phyloP scores from a whole-genome alignment of 2,113 vertebrate species.

The Carollia perspicillata region DNA sequence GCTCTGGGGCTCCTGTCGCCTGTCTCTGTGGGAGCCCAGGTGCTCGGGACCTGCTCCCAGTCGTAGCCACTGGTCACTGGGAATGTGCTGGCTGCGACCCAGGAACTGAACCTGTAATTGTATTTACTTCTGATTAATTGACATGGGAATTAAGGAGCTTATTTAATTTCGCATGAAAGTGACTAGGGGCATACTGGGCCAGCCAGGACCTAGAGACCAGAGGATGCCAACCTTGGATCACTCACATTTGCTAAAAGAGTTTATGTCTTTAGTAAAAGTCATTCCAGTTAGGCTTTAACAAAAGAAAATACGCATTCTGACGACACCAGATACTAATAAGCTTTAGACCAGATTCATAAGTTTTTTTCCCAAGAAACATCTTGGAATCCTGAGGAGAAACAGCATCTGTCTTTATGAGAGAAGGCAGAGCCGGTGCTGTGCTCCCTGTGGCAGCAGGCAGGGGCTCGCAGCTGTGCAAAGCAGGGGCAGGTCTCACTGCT shows the following conservation, averaged over 20 bases:
- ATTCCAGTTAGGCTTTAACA: neutral
- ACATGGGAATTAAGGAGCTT: neutral
- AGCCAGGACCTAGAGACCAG: neutral
- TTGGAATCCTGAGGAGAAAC: neutral
- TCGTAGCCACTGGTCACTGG: neutral
- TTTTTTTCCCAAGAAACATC: neutral
- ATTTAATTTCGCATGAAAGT: too few species aligned
- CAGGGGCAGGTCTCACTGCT: neutral
- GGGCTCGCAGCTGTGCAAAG: rapidly evolving
- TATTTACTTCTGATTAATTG: neutral
- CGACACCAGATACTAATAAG: neutral
- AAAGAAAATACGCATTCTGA: neutral
- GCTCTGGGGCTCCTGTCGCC: neutral
- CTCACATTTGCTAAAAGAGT: neutral
- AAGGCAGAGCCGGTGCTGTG: too few species aligned
- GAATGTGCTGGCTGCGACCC: neutral
- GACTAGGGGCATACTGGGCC: neutral
- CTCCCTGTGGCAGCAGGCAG: too few species aligned
- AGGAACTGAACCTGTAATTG: neutral
- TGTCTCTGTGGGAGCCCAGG: neutral
- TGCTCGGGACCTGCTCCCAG: neutral
- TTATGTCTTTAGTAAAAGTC: neutral
- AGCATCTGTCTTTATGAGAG: too few species aligned
- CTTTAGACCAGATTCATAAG: neutral
- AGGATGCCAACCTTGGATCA: neutral